A percentile compares a stretch with the other conserved stretches of the same genome.
These are phyloP conservation scores for Agonopterix arenella DNA, from an alignment of 2,888 invertebrate genomes.

Conservation along the genomic window DNA sequence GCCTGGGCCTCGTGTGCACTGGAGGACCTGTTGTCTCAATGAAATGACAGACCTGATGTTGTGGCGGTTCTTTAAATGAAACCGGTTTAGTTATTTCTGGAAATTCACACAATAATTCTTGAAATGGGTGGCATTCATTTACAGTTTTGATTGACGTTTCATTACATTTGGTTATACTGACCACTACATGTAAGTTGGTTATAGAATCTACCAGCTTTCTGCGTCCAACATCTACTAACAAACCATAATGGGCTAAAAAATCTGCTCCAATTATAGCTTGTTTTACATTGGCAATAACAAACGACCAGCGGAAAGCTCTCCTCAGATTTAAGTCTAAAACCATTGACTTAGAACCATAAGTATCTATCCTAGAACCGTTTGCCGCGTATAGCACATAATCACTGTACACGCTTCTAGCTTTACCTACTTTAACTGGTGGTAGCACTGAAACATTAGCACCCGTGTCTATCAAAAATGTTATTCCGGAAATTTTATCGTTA, in stretches of 20 bases:
- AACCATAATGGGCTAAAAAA: conserved; percentile 14
- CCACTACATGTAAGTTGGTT: conserved; percentile 7
- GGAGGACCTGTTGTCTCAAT: conserved; percentile 2
- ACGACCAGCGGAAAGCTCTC: conserved; percentile 17
- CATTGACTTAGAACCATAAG: conserved; percentile 11
- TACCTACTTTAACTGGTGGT: not conserved
- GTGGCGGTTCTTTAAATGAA: conserved; percentile 11
- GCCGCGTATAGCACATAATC: conserved; percentile 7
- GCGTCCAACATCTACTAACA: conserved; percentile 16
- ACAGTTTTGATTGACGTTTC: conserved; percentile 2
- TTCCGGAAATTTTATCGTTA: conserved; percentile 1
- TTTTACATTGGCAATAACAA: conserved; percentile 17
- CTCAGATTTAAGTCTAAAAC: conserved; percentile 15
- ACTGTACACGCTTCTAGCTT: not conserved
- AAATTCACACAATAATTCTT: conserved; percentile 9
- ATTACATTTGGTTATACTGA: not conserved
- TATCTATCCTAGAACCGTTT: conserved; percentile 5
- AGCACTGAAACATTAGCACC: conserved; percentile 4
- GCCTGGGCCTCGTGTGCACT: conserved; percentile 1
- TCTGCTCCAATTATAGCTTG: conserved; percentile 23
- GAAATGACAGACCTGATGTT: conserved; percentile 6
- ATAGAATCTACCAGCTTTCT: conserved; percentile 12
- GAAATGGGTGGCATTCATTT: conserved; percentile 5
- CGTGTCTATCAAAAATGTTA: conserved; percentile 2
- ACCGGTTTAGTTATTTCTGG: conserved; percentile 16